A percentile compares a stretch with the other conserved stretches of the same genome.
Evolutionary conservation across 2,113 vertebrate species (phyloP).

Genomic region (Platanista minor): DNA sequence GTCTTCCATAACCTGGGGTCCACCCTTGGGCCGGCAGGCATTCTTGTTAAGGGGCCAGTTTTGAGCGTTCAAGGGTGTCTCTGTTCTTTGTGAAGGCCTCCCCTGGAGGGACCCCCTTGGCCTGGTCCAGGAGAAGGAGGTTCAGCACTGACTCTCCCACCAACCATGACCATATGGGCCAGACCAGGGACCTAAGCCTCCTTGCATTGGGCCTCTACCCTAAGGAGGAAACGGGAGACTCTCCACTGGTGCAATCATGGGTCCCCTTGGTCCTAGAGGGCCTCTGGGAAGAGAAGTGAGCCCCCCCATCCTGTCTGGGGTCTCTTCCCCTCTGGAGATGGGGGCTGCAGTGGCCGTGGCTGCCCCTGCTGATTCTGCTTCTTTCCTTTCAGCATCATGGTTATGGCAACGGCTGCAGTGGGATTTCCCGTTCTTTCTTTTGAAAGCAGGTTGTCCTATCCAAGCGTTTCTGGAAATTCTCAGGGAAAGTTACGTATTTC

Average conservation of each 20-base stretch:
- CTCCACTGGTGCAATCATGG: neutral
- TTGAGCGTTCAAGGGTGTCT: conserved; percentile 26
- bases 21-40: neutral
- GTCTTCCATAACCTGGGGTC: conserved; percentile 65
- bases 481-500: neutral
- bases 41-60: conserved; percentile 44
- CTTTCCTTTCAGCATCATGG: neutral
- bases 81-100: conserved; percentile 38
- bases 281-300: neutral
- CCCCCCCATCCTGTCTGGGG: too few species aligned
- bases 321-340: neutral
- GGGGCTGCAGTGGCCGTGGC: accelerated
- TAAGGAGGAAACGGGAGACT: conserved; percentile 37
- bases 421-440: neutral
- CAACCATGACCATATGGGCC: conserved; percentile 16
- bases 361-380: neutral
- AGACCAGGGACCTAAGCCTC: conserved; percentile 9
- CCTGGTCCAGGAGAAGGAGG: neutral
- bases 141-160: neutral
- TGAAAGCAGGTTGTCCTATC: neutral
- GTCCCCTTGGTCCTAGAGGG: conserved; percentile 16
- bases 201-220: conserved; percentile 18
- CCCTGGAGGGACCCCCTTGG: neutral
- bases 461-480: neutral
- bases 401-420: too few species aligned